phyloP scores from a whole-genome alignment of 2,797 vertebrate species.

The Poeciliopsis turneri region DNA sequence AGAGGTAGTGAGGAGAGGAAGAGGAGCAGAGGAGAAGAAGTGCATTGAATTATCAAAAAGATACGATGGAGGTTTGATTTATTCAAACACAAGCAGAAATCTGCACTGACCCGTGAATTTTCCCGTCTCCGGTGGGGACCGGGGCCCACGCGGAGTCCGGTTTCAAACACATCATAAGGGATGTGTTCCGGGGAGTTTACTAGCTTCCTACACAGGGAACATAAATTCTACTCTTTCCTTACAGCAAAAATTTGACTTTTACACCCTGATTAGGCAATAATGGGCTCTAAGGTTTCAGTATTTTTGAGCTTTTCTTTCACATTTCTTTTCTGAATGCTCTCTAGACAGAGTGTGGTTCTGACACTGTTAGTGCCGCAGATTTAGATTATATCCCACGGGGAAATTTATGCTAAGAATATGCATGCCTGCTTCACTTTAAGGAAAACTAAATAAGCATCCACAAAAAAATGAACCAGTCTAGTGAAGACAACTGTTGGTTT shows the following conservation, averaged over 20 bases:
- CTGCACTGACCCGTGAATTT: background rate
- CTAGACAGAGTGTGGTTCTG: conserved; percentile 3
- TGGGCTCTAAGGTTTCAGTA: conserved; percentile 7
- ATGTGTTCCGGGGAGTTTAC: background rate
- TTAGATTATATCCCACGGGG: conserved; percentile 56
- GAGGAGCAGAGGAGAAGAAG: conserved; percentile 20
- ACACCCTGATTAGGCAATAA: background rate
- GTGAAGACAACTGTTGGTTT: background rate
- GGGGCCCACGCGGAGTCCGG: conserved; percentile 1
- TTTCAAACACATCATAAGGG: background rate
- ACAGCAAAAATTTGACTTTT: background rate
- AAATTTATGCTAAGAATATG: conserved; percentile 56
- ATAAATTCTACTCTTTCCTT: background rate
- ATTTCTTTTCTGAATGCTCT: conserved; percentile 18
- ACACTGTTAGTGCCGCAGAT: conserved; percentile 47
- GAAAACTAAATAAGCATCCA: conserved; percentile 49
- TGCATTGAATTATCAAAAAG: conserved; percentile 9
- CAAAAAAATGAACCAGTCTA: conserved; percentile 2
- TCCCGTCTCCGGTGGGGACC: conserved; percentile 3
- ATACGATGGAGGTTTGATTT: conserved; percentile 12
- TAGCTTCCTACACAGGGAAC: background rate
- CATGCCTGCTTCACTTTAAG: conserved; percentile 30
- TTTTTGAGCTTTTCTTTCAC: conserved; percentile 25
- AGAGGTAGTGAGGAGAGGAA: conserved; percentile 19
- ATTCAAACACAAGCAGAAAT: conserved; percentile 6